Evolutionary conservation across 2,113 vertebrate genomes (phyloP).

Genomic region (Tachuris rubrigastra): DNA sequence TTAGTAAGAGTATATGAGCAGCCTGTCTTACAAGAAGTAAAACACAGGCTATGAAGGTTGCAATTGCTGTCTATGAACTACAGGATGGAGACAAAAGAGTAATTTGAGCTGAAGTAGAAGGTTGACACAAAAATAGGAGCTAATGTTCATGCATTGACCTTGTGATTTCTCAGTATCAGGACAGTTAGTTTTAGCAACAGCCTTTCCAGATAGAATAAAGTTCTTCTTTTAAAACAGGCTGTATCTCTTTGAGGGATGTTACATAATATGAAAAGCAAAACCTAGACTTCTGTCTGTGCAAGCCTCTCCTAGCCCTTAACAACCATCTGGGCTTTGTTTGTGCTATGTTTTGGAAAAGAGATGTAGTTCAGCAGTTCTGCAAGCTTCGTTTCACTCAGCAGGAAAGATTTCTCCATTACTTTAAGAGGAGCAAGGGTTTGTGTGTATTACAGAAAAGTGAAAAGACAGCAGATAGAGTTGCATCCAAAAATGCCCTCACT

Average conservation of each 20-base stretch:
- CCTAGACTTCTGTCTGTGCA: background rate
- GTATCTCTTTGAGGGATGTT: background rate
- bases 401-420: background rate
- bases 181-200: background rate
- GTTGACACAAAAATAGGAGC: background rate
- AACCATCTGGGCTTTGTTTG: background rate
- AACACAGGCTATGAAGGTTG: background rate
- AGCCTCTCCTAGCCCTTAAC: background rate
- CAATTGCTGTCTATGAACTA: background rate
- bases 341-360: background rate
- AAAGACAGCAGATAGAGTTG: background rate
- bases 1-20: background rate
- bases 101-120: background rate
- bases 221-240: background rate
- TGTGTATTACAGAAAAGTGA: background rate
- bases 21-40: background rate
- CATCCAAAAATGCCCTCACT: background rate
- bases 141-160: background rate
- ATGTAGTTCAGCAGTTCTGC: background rate
- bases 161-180: background rate
- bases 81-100: background rate
- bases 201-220: background rate
- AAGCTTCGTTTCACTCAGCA: background rate
- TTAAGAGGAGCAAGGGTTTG: background rate
- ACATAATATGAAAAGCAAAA: background rate